Base-by-base conservation (phyloP, 2,888 invertebrate species). In the Pantelozetes paolii region DNA sequence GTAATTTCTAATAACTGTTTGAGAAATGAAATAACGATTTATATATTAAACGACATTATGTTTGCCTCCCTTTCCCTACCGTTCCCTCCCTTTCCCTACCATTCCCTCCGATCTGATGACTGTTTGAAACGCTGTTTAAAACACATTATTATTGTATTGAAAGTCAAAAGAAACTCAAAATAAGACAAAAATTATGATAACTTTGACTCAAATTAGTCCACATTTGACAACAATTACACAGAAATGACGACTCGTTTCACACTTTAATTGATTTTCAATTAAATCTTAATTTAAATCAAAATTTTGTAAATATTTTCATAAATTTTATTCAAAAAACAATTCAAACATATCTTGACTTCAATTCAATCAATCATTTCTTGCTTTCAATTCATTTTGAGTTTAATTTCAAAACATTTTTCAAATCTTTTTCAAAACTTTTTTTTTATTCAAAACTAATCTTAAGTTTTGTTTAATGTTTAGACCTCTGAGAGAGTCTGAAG, bases 121-220 rank as follows among this genome's bases (percentile, higher is more conserved):
- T n/a, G n/a, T n/a, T n/a, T n/a, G n/a, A n/a, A n/a, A n/a, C n/a
- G n/a, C n/a, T n/a, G n/a, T n/a, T n/a, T 20, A 40, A 64, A 64
- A 57, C 28, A 57, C 64, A 64, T 64, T 64, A 64, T 64, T 64
- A 40, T 64, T 64, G 64, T 64, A 64, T 64, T 64, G 64, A 64
- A 62, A 40, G n/a, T 28, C 30, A 20, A 40, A 20, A 36, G 20
- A 9, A 20, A 3, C 3, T 9, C 9, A 36, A 64, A 20, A n/a
- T 30, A 40, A 9, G 62, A 9, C n/a, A 64, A 40, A 64, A 40
- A 8, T 23, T 18, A 64, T 64, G 30, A 64, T 2, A 8, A 30
- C 20, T 36, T 36, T 36, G 2, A 2, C 20, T 32, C 20, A 2
- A 50, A 15, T 20, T 8, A 20, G 23, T 23, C 11, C 30, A 15